Conservation (phyloP, 2,888 invertebrate genomes). For the Antheraea assamensis region DNA sequence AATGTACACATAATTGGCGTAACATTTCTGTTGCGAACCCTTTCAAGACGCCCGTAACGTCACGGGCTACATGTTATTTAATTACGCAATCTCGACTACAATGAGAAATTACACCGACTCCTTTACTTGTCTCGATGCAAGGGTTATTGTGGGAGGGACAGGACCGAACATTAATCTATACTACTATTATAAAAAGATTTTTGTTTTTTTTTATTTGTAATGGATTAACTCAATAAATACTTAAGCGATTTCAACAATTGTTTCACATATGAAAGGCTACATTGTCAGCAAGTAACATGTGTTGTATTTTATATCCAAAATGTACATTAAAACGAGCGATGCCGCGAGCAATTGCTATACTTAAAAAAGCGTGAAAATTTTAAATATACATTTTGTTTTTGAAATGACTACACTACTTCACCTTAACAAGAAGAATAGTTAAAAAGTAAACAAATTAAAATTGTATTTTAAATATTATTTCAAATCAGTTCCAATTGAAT, state of each 20-base stretch:
- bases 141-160: conserved; percentile 40
- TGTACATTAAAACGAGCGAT: too few relatives aligned
- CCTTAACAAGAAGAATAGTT: too few relatives aligned
- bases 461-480: background rate
- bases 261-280: too few relatives aligned
- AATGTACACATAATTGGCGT: conserved; percentile 81
- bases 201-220: too few relatives aligned
- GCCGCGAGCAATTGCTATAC: too few relatives aligned
- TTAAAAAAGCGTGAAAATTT: too few relatives aligned
- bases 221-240: too few relatives aligned
- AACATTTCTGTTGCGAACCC: conserved; percentile 80
- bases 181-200: background rate
- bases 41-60: conserved; percentile 78
- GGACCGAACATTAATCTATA: conserved; percentile 39
- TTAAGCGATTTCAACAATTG: too few relatives aligned
- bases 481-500: conserved; percentile 41
- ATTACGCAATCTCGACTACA: conserved; percentile 80
- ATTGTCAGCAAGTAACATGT: too few relatives aligned
- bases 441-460: background rate
- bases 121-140: conserved; percentile 55
- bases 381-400: too few relatives aligned
- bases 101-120: conserved; percentile 73
- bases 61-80: conserved; percentile 81
- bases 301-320: too few relatives aligned
- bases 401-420: too few relatives aligned